phyloP scores from a whole-genome alignment of 2,113 vertebrate genomes.

The Tragulus kanchil region DNA sequence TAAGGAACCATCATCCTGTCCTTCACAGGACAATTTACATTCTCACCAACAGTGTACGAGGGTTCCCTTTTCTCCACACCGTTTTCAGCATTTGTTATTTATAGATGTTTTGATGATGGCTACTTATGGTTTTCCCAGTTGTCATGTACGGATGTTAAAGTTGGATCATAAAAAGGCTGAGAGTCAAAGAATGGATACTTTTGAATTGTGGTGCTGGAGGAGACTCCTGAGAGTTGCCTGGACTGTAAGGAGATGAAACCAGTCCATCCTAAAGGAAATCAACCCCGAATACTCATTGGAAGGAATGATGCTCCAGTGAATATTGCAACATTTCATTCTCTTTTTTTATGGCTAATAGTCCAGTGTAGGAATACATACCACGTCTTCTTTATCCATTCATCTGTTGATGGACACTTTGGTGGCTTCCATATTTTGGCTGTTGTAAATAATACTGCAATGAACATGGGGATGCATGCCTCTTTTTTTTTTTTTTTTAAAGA shows the following conservation, averaged over 20 bases:
- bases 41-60: neutral
- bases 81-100: neutral
- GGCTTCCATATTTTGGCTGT: neutral
- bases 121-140: too few species aligned
- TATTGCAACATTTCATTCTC: neutral
- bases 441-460: neutral
- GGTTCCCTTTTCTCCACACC: neutral
- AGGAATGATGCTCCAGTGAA: too few species aligned
- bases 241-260: too few species aligned
- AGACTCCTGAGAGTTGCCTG: too few species aligned
- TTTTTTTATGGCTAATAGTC: neutral
- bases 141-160: too few species aligned
- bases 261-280: too few species aligned
- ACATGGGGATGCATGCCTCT: neutral
- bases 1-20: neutral
- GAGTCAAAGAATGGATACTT: too few species aligned
- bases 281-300: too few species aligned
- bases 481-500: neutral
- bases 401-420: neutral
- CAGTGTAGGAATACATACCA: neutral
- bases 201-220: too few species aligned
- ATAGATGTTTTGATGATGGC: neutral
- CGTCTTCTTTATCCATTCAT: neutral
- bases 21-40: neutral
- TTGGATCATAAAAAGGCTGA: too few species aligned